phyloP scores from a whole-genome alignment of 2,888 invertebrate species.

The Drosophila anomalata region DNA sequence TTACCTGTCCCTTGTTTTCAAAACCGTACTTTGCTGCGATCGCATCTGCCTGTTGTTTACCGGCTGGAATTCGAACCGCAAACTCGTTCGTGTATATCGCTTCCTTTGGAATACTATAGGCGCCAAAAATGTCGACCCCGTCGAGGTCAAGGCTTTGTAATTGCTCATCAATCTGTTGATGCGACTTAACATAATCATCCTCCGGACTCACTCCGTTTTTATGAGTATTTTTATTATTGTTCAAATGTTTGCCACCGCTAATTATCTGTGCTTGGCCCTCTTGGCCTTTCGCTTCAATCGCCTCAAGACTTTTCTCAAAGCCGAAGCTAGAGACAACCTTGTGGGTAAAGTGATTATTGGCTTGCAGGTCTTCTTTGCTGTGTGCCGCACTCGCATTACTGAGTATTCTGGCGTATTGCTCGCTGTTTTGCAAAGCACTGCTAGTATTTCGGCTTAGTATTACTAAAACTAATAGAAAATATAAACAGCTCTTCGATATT shows the following conservation, averaged over 20 bases:
- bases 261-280: conserved; percentile 30
- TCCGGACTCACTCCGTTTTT: conserved; percentile 18
- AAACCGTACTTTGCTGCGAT: conserved; percentile 94
- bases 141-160: conserved; percentile 55
- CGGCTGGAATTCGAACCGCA: conserved; percentile 93
- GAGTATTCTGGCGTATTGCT: conserved; percentile 48
- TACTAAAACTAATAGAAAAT: conserved; percentile 77
- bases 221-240: conserved; percentile 42
- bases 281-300: conserved; percentile 1
- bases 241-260: conserved; percentile 22
- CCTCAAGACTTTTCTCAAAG: background rate
- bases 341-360: conserved; percentile 5
- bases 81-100: conserved; percentile 91
- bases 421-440: conserved; percentile 53
- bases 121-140: conserved; percentile 64
- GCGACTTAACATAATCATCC: conserved; percentile 15
- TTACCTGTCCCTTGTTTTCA: conserved; percentile 93
- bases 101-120: conserved; percentile 74
- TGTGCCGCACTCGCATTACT: conserved; percentile 30
- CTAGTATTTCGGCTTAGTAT: conserved; percentile 65
- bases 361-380: conserved; percentile 14
- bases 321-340: conserved; percentile 2
- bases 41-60: conserved; percentile 88
- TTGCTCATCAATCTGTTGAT: conserved; percentile 42
- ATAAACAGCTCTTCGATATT: conserved; percentile 74